phyloP scores from a whole-genome alignment of 64 coral and sea anemone species.

The Platygyra sinensis region DNA sequence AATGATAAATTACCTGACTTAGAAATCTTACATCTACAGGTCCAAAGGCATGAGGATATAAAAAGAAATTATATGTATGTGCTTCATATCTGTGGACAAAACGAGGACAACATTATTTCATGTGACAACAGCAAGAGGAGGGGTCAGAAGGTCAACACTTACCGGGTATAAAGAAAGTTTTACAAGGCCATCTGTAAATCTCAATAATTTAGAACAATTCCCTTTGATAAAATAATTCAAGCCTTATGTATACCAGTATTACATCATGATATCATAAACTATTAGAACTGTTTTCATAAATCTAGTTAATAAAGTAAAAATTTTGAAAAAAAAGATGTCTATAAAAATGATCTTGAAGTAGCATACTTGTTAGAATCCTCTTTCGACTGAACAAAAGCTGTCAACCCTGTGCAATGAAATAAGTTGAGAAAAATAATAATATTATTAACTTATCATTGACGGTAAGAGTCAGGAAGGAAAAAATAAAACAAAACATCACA shows the following conservation, averaged over 20 bases:
- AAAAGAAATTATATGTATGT: slow-evolving; percentile 83
- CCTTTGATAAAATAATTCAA: too few relatives aligned
- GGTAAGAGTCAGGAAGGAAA: neutral
- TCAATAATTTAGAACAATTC: too few relatives aligned
- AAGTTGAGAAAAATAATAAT: neutral
- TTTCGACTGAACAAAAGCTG: slow-evolving; percentile 67
- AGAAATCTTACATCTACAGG: slow-evolving; percentile 89
- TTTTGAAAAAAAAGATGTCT: too few relatives aligned
- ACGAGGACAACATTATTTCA: neutral
- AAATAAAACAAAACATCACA: too few relatives aligned
- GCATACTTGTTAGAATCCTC: slow-evolving; percentile 68
- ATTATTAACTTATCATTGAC: neutral
- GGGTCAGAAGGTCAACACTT: too few relatives aligned
- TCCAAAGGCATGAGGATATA: slow-evolving; percentile 89
- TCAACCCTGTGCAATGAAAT: slow-evolving; percentile 37
- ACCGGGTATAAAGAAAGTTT: too few relatives aligned
- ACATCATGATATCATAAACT: too few relatives aligned
- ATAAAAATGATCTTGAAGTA: neutral
- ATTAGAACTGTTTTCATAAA: too few relatives aligned
- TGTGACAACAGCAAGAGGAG: too few relatives aligned
- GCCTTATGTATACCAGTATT: too few relatives aligned
- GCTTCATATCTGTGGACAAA: slow-evolving; percentile 74
- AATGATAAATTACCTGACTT: slow-evolving; percentile 65
- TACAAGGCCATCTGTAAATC: too few relatives aligned
- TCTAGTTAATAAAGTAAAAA: too few relatives aligned